Conservation (phyloP, 1,140 invertebrate genomes). For the Acromyrmex heyeri region DNA sequence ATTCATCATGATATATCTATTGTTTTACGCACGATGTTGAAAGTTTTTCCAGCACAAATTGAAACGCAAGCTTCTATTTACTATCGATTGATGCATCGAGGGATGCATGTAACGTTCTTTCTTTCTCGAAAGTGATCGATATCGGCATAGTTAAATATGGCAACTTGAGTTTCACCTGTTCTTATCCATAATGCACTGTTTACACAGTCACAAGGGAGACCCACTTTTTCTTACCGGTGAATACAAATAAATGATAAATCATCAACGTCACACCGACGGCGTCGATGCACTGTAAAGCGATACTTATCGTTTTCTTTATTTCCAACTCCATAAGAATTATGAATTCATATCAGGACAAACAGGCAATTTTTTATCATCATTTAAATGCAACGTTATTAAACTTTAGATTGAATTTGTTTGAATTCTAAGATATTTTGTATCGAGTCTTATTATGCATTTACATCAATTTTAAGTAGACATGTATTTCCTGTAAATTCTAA, state of each 20-base stretch:
- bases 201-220: constrained; percentile 68
- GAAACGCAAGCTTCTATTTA: constrained; percentile 27
- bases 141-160: constrained; percentile 72
- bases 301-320: constrained; percentile 20
- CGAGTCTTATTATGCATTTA: neutral
- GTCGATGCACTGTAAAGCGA: neutral
- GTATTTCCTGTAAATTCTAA: too few species aligned
- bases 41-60: constrained; percentile 50
- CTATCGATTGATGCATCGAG: constrained; percentile 39
- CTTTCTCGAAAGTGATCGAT: constrained; percentile 57
- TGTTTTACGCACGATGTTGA: constrained; percentile 34
- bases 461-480: too few species aligned
- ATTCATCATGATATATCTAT: constrained; percentile 57
- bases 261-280: constrained; percentile 49
- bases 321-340: constrained; percentile 8
- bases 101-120: neutral
- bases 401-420: neutral
- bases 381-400: constrained; percentile 35
- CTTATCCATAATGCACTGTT: constrained; percentile 70
- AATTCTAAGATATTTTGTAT: neutral
- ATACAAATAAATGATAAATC: constrained; percentile 81
- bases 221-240: constrained; percentile 69
- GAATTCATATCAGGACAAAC: neutral
- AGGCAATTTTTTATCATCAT: neutral
- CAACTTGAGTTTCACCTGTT: constrained; percentile 44